Base-by-base conservation (phyloP, 2,888 invertebrate genomes). In the Orthosia gothica region DNA sequence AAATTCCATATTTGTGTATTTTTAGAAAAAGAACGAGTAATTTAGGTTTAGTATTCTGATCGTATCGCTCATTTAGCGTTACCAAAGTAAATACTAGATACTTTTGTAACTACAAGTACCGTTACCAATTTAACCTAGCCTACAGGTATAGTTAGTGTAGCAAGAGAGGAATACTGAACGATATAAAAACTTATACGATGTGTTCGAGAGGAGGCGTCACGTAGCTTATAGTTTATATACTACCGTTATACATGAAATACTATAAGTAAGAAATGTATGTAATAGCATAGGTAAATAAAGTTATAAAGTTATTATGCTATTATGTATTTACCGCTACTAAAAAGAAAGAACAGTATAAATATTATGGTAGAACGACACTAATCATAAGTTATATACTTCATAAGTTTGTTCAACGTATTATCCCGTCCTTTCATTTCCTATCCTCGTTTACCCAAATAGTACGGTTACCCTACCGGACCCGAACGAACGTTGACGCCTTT, bases 401-500 rank as follows among this genome's bases (percentile, higher is more conserved):
- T 54, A 58, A 54, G 57, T 52, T 65, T 18, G 32, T 20, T 40
- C 50, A 58, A 55, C 23, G 23, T 79, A 74, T 68, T 59, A 74
- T 47, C 16, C 69, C 32, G 64, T 58, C 84, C 50, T 71, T 82
- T 84, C 81, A 82, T 81, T 76, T 82, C 85, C 82, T 81, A 54
- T 76, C 66, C 74, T 59, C 62, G 20, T 67, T 74, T 71, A 32
- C 20, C 13, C 52, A 49, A 58, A 70, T 61, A 45, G 45, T 52
- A 70, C 77, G 74, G 87, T 70, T n/a, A 79, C 74, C 71, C 62
- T 79, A 80, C 58, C 40, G 70, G 49, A 63, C 76, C 75, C 71
- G 45, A 80, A 63, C 65, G 47, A 77, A 72, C 70, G 81, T 78
- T 79, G 81, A 83, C 79, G 88, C 70, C 75, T 87, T 83, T 83